Evolutionary conservation across 2,797 vertebrate species (phyloP).

Genomic region (Catamblyrhynchus diadema): DNA sequence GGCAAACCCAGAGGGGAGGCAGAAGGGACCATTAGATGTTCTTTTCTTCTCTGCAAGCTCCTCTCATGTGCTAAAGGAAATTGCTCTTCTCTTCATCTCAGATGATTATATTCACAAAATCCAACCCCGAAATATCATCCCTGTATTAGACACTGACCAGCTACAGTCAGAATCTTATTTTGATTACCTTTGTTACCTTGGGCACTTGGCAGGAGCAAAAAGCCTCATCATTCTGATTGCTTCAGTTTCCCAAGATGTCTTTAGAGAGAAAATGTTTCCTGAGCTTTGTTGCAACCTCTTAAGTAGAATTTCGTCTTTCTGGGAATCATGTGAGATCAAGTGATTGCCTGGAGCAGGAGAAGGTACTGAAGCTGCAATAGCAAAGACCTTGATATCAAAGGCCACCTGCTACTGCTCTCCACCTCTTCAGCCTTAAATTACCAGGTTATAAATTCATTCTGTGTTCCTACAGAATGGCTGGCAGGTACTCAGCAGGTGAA

Average conservation of each 20-base stretch:
- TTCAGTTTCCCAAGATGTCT: not conserved
- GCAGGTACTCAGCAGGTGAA: not conserved
- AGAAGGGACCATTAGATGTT: not conserved
- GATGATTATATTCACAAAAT: not conserved
- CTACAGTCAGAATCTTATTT: not conserved
- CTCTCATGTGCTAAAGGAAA: not conserved
- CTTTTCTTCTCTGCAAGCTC: not conserved
- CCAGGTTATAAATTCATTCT: not conserved
- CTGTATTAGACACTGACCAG: not conserved
- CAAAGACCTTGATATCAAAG: constrained; percentile 9
- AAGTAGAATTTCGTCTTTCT: constrained; percentile 12
- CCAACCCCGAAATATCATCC: not conserved
- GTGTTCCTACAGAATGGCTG: not conserved
- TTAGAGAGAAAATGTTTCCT: not conserved
- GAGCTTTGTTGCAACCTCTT: not conserved
- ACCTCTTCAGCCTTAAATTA: not conserved
- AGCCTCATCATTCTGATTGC: not conserved
- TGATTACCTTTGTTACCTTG: not conserved
- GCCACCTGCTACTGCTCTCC: not conserved
- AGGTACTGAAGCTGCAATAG: not conserved
- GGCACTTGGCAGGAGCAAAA: not conserved
- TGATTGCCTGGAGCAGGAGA: not conserved
- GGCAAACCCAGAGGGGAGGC: not conserved
- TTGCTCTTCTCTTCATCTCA: not conserved
- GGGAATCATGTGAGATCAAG: not conserved